Percentiles rank a stretch among this genome's conserved stretches.
phyloP scores from a whole-genome alignment of 2,797 vertebrate species.

The Molossus alvarezi region DNA sequence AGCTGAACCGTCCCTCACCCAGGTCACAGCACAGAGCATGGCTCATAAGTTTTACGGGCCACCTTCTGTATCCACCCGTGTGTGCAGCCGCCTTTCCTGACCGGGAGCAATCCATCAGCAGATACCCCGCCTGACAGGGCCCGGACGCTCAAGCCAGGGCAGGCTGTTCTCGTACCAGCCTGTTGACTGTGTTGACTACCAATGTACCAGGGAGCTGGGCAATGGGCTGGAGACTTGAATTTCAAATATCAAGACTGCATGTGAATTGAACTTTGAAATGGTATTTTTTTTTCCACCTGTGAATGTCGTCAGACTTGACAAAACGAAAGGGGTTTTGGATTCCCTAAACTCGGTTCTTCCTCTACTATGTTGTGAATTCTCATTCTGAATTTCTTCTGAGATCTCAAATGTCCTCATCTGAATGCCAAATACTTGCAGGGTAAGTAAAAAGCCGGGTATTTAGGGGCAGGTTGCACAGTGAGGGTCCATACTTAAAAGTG shows the following conservation, averaged over 20 bases:
- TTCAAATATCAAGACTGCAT: neutral
- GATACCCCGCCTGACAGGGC: neutral
- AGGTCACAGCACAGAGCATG: constrained; percentile 82
- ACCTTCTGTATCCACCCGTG: constrained; percentile 55
- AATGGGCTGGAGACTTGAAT: neutral
- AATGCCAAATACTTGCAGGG: neutral
- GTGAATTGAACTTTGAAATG: neutral
- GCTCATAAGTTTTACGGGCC: constrained; percentile 88
- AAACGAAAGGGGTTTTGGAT: neutral
- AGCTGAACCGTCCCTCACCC: constrained; percentile 85
- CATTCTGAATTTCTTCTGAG: neutral
- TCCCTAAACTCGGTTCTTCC: neutral
- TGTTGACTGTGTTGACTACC: neutral
- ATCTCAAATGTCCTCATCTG: neutral
- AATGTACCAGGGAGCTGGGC: neutral
- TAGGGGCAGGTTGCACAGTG: neutral
- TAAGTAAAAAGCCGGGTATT: neutral
- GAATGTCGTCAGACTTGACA: neutral
- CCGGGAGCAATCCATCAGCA: constrained; percentile 72
- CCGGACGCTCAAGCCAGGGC: neutral
- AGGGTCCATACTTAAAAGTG: neutral
- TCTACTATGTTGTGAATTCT: neutral
- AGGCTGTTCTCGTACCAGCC: neutral
- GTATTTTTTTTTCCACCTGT: neutral
- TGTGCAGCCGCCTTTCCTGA: constrained; percentile 74